Evolutionary conservation across 2,888 invertebrate species (phyloP), one percentile per base, ranked within the genome.

Genomic region (Augochlorella aurata): DNA sequence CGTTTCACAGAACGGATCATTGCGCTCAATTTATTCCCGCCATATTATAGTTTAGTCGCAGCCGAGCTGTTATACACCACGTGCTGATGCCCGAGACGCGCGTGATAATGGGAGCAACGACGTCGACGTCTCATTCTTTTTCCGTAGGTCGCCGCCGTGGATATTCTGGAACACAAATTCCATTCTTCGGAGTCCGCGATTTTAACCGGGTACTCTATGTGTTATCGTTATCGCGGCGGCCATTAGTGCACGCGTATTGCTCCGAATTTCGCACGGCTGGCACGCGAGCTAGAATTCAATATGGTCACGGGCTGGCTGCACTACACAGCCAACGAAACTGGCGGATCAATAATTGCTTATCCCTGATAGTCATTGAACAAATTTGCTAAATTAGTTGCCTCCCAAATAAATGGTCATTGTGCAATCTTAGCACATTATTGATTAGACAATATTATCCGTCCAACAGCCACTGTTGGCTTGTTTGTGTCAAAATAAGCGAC

Each of bases 1-100:
- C 86, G 88, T 85, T 77, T 82, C 87, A 79, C 83, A 85, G 81
- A 79, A 79, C 83, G 82, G 78, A 74, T 82, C 84, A 87, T 88
- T 85, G 86, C 86, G 81, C 88, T 85, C 86, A 82, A 85, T 84
- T 88, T 85, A 86, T 84, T 77, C 79, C 12, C 74, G 38, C 58
- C 77, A 80, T 75, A 82, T 80, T 85, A 85, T 80, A 85, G 77
- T 82, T 85, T 73, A 45, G 21, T 69, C 72, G 45, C 73, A 69
- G 58, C 61, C 70, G 61, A 58, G 24, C 58, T 9, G 50, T 74
- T 66, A 16, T 14, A 63, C 50, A 50, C 12, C 47, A 1, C 12
- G 38, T 3, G 14, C 63, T 29, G 61, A 52, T 38, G 38, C 24
- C 10, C 45, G 14, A 70, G 70, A 45, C n/a, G 10, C 49, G 63